Evolutionary conservation across 2,113 vertebrate species (phyloP).

Genomic region (Sisor rabdophorus): DNA sequence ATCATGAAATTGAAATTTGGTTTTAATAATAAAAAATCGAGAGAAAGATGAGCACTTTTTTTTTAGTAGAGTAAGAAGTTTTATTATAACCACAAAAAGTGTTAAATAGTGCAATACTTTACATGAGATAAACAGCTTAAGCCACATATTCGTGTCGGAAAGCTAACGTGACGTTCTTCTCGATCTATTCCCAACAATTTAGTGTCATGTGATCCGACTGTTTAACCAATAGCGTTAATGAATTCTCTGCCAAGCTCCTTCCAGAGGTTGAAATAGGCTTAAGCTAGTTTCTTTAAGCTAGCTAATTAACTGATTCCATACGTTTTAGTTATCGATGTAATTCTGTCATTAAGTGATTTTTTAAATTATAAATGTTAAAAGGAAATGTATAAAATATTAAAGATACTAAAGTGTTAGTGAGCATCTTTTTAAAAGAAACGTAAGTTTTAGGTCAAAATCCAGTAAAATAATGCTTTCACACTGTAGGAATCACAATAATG

Average conservation of each 20-base stretch:
- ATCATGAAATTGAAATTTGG: not conserved
- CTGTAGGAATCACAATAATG: no score
- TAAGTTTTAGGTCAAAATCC: not conserved
- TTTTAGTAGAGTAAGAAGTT: not conserved
- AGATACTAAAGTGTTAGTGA: not conserved
- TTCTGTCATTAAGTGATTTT: not conserved
- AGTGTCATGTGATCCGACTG: not conserved
- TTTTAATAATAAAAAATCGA: not conserved
- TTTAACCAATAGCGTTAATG: not conserved
- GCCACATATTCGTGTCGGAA: not conserved
- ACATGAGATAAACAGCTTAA: not conserved
- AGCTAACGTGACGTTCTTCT: no score
- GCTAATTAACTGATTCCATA: not conserved
- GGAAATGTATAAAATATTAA: no score
- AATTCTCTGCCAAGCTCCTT: no score
- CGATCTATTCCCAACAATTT: not conserved
- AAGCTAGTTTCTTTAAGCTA: no score
- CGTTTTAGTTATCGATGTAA: not conserved
- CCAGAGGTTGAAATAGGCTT: no score
- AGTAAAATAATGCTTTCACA: not conserved
- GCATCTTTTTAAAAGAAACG: not conserved
- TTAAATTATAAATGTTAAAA: constrained; percentile 19
- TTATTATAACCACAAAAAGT: not conserved
- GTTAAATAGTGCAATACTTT: not conserved
- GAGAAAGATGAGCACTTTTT: not conserved